These are phyloP conservation scores for Lepidocyrtinus sp. DNA, from an alignment of 2,888 invertebrate species.

Conservation along the genomic window DNA sequence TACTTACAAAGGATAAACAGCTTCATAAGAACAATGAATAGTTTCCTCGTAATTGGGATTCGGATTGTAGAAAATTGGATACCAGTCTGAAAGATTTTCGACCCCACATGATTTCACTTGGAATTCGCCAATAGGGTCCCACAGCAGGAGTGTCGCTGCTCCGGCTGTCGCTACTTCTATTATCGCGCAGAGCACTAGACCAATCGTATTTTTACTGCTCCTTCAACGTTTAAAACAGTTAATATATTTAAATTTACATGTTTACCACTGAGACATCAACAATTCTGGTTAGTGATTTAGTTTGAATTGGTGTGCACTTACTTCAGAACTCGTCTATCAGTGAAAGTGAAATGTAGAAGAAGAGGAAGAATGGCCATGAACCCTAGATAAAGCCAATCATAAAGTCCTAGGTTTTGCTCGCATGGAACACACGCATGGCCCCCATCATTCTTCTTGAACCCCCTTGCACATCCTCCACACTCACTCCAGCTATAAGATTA, in stretches of 20 bases:
- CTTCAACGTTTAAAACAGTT: conserved; percentile 72
- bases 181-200: conserved; percentile 86
- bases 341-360: conserved; percentile 92
- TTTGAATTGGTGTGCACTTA: conserved; percentile 14
- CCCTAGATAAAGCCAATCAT: conserved; percentile 94
- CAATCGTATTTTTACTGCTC: conserved; percentile 83
- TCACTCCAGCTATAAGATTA: conserved; percentile 80
- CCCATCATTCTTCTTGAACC: conserved; percentile 80
- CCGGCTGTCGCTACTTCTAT: conserved; percentile 86
- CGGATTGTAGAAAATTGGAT: conserved; percentile 95
- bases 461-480: conserved; percentile 90
- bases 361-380: conserved; percentile 93
- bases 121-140: conserved; percentile 86
- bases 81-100: conserved; percentile 93
- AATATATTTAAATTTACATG: neutral
- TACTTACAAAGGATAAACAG: conserved; percentile 93
- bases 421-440: conserved; percentile 78
- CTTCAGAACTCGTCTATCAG: conserved; percentile 76
- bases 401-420: conserved; percentile 81
- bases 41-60: conserved; percentile 90
- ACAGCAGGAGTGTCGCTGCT: conserved; percentile 83
- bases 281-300: neutral
- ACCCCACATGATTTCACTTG: conserved; percentile 85
- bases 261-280: neutral
- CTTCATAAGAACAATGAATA: conserved; percentile 96